Evolutionary conservation across 1,140 invertebrate species (phyloP).

Genomic region (Augochlora pura): DNA sequence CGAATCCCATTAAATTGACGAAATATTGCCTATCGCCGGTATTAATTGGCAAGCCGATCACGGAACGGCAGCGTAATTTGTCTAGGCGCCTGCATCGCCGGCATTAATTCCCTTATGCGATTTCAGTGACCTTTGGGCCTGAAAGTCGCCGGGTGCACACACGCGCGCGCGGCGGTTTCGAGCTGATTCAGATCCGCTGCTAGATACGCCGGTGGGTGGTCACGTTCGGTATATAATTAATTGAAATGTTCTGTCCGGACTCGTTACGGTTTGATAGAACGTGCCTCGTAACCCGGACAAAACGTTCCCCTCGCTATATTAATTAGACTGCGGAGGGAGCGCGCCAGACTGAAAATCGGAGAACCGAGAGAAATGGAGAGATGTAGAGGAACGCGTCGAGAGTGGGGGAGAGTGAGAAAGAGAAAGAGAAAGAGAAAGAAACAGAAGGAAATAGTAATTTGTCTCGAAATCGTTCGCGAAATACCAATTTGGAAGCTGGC

Average conservation of each 20-base stretch:
- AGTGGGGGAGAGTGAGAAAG: too few relatives aligned
- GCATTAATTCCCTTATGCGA: constrained; percentile 33
- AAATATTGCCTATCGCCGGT: constrained; percentile 28
- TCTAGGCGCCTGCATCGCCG: background rate
- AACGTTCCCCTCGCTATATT: constrained; percentile 41
- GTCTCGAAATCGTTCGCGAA: constrained; percentile 28
- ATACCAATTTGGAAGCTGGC: constrained; percentile 34
- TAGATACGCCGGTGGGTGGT: constrained; percentile 42
- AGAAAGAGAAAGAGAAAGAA: too few relatives aligned
- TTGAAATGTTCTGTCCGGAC: constrained; percentile 36
- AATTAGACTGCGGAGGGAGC: constrained; percentile 20
- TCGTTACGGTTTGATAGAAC: constrained; percentile 41
- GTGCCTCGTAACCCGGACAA: constrained; percentile 22
- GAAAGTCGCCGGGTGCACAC: background rate
- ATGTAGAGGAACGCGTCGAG: too few relatives aligned
- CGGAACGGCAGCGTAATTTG: constrained; percentile 16
- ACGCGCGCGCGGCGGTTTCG: constrained; percentile 6
- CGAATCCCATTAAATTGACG: constrained; percentile 21
- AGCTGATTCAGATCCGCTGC: constrained; percentile 28
- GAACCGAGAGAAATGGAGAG: too few relatives aligned
- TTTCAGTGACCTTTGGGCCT: constrained; percentile 31
- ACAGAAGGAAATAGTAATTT: constrained; percentile 12
- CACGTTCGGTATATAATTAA: constrained; percentile 47
- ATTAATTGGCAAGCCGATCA: constrained; percentile 14
- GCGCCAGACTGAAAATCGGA: too few relatives aligned